Conservation (phyloP, 2,113 vertebrate genomes). For the Taurulus bubalis region DNA sequence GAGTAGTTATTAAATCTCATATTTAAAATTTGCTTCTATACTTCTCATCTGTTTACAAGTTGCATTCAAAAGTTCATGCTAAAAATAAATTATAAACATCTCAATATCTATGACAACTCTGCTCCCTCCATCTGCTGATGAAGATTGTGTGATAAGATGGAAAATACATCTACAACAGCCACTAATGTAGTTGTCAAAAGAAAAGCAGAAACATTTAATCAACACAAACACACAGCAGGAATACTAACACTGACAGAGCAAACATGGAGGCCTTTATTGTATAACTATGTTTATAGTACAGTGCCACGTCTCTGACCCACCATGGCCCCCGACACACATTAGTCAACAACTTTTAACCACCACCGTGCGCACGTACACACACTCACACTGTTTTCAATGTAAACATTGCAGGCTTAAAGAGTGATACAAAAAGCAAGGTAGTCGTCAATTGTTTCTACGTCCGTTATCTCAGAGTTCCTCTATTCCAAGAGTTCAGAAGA, state of each 20-base stretch:
- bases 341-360: constrained; percentile 72
- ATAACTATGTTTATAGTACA: constrained; percentile 82
- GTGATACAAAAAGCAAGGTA: constrained; percentile 82
- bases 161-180: neutral
- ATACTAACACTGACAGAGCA: constrained; percentile 47
- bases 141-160: neutral
- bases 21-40: neutral
- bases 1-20: neutral
- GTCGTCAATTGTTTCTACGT: constrained; percentile 47
- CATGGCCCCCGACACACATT: constrained; percentile 63
- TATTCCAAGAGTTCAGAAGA: constrained; percentile 43
- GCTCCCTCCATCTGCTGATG: neutral
- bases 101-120: neutral
- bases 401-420: constrained; percentile 85
- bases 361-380: constrained; percentile 53
- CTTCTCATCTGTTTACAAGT: neutral
- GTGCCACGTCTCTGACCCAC: constrained; percentile 69
- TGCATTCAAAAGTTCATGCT: neutral
- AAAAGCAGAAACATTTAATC: neutral
- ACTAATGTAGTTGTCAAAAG: neutral
- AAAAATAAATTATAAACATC: neutral
- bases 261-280: constrained; percentile 83
- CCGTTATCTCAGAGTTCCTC: constrained; percentile 36
- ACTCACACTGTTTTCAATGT: constrained; percentile 71
- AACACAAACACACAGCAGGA: neutral